phyloP scores from a whole-genome alignment of 2,113 vertebrate genomes.

The Peromyscus leucopus region DNA sequence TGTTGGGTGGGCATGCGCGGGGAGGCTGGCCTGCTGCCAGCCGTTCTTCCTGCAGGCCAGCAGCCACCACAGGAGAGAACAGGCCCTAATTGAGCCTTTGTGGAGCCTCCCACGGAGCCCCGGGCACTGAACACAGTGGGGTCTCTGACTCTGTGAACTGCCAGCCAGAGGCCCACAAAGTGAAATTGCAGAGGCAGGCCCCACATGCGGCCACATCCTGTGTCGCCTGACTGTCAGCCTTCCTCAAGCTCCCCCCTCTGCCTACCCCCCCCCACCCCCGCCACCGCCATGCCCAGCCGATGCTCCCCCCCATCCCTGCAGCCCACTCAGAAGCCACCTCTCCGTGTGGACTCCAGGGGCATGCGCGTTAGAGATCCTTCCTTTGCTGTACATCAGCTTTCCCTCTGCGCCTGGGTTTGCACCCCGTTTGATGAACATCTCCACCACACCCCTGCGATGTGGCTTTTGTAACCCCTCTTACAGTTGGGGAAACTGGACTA shows the following conservation, averaged over 20 bases:
- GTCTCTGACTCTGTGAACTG: conserved; percentile 78
- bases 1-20: conserved; percentile 80
- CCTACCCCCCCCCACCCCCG: neutral
- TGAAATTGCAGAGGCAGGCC: conserved; percentile 75
- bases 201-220: neutral
- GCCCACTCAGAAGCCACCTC: conserved; percentile 2
- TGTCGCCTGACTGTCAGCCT: neutral
- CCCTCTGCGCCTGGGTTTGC: neutral
- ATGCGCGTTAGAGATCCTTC: neutral
- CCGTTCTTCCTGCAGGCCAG: conserved; percentile 70
- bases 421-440: neutral
- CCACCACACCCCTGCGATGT: neutral
- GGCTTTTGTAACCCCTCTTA: neutral
- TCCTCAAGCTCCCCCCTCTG: neutral
- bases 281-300: neutral
- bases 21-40: conserved; percentile 75
- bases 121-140: conserved; percentile 75
- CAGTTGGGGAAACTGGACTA: neutral
- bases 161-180: conserved; percentile 71
- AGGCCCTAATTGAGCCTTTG: conserved; percentile 84
- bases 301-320: neutral
- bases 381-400: neutral
- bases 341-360: neutral
- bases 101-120: conserved; percentile 76
- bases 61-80: conserved; percentile 54